A percentile compares a stretch with the other conserved stretches of the same genome.
Evolutionary conservation across 2,797 vertebrate genomes (phyloP).

Genomic region (Picus viridis): DNA sequence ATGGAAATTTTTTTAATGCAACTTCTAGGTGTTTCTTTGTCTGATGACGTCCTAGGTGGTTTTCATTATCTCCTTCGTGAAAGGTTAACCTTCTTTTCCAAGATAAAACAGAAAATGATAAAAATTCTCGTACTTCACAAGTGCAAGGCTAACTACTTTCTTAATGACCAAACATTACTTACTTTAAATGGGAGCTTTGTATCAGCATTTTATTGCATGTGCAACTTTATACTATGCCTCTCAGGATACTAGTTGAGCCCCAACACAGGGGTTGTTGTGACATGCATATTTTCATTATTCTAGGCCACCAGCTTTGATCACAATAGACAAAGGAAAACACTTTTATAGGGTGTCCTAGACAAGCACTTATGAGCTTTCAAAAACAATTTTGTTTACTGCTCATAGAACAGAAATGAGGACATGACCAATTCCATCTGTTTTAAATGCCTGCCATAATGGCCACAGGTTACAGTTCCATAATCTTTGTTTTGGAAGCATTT

Average conservation of each 20-base stretch:
- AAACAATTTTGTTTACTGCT: not conserved
- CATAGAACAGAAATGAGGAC: not conserved
- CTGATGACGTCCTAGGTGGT: not conserved
- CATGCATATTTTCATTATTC: not conserved
- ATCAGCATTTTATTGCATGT: not conserved
- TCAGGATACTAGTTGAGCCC: not conserved
- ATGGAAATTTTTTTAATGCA: not conserved
- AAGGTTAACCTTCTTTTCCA: not conserved
- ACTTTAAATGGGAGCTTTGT: not conserved
- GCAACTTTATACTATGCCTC: not conserved
- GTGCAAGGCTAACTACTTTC: not conserved
- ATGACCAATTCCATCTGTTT: not conserved
- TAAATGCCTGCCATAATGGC: not conserved
- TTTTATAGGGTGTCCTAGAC: not conserved
- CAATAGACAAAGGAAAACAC: not conserved
- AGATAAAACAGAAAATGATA: not conserved
- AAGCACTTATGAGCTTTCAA: not conserved
- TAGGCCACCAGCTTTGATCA: not conserved
- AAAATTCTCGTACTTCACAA: not conserved
- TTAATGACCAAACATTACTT: not conserved
- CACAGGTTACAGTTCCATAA: not conserved
- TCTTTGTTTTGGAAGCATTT: not conserved
- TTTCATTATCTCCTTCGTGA: conserved; percentile 32
- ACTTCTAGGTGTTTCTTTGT: conserved; percentile 5
- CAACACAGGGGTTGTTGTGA: not conserved